A percentile compares a stretch with the other conserved stretches of the same genome.
These are phyloP conservation scores for Glomeris maerens DNA, from an alignment of 1,140 invertebrate genomes.

Conservation along the genomic window DNA sequence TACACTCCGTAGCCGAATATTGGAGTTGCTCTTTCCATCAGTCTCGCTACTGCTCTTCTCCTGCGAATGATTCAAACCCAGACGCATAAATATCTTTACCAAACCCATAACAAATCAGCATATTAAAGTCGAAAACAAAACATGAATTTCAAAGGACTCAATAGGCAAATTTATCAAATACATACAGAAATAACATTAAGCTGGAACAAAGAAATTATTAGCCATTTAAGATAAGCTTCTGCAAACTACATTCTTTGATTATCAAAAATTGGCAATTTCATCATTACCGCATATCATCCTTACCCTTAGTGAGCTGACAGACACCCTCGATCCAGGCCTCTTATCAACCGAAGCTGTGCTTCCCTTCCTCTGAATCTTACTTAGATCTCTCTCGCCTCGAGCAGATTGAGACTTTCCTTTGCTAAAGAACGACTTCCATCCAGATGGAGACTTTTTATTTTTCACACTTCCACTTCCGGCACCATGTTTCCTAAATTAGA, in stretches of 20 bases:
- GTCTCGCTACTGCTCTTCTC: slow-evolving; percentile 21
- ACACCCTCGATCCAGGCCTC: not conserved
- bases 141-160: not conserved
- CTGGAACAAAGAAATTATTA: no score
- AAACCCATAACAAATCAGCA: slow-evolving; percentile 1
- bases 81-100: slow-evolving; percentile 9
- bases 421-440: slow-evolving; percentile 61
- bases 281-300: no score
- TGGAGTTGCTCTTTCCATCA: slow-evolving; percentile 19
- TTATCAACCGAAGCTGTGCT: slow-evolving; percentile 14
- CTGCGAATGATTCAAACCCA: no score
- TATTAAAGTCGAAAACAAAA: not conserved
- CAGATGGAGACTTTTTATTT: slow-evolving; percentile 56
- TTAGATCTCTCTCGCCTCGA: not conserved
- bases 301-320: not conserved
- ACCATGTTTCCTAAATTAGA: slow-evolving; percentile 26
- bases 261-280: no score
- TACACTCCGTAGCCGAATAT: slow-evolving; percentile 44
- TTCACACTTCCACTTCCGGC: no score
- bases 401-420: slow-evolving; percentile 12
- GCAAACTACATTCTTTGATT: no score
- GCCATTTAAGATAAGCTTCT: no score
- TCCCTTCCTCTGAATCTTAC: slow-evolving; percentile 29
- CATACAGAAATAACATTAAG: not conserved
- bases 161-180: not conserved